phyloP scores from a whole-genome alignment of 2,888 invertebrate genomes.

The Phortica magna region DNA sequence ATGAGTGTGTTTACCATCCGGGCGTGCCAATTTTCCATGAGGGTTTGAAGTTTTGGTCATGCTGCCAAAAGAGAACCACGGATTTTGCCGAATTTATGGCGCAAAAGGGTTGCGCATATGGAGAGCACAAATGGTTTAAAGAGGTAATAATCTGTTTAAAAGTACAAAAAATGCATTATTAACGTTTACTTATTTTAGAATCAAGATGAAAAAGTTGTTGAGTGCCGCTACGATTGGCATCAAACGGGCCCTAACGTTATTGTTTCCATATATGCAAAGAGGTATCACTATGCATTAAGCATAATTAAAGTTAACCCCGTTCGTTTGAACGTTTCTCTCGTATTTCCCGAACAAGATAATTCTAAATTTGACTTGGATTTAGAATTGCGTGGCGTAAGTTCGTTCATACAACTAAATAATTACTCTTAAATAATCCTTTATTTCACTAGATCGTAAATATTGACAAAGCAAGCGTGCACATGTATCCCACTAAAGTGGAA shows the following conservation, averaged over 20 bases:
- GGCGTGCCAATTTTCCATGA: constrained; percentile 97
- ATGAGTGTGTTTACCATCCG: constrained; percentile 88
- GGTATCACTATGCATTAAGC: constrained; percentile 88
- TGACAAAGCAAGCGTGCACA: constrained; percentile 84
- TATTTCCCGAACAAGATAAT: constrained; percentile 87
- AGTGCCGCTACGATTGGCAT: constrained; percentile 96
- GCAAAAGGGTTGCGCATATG: constrained; percentile 93
- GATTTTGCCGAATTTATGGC: constrained; percentile 95
- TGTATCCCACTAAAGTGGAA: constrained; percentile 95
- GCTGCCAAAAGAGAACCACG: constrained; percentile 94
- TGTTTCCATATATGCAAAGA: constrained; percentile 94
- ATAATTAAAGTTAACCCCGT: constrained; percentile 91
- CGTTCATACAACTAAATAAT: neutral
- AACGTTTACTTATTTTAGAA: constrained; percentile 78
- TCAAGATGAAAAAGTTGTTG: constrained; percentile 80
- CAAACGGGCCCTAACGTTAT: constrained; percentile 92
- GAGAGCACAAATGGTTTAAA: constrained; percentile 91
- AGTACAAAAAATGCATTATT: neutral
- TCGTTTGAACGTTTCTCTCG: constrained; percentile 85
- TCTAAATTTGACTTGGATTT: constrained; percentile 86
- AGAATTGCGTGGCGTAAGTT: constrained; percentile 88
- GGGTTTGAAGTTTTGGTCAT: constrained; percentile 98
- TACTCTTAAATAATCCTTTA: constrained; percentile 9
- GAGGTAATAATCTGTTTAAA: constrained; percentile 74
- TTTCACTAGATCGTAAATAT: constrained; percentile 86